These are phyloP conservation scores for Helleia helle DNA, from an alignment of 2,888 invertebrate species.

Conservation along the genomic window DNA sequence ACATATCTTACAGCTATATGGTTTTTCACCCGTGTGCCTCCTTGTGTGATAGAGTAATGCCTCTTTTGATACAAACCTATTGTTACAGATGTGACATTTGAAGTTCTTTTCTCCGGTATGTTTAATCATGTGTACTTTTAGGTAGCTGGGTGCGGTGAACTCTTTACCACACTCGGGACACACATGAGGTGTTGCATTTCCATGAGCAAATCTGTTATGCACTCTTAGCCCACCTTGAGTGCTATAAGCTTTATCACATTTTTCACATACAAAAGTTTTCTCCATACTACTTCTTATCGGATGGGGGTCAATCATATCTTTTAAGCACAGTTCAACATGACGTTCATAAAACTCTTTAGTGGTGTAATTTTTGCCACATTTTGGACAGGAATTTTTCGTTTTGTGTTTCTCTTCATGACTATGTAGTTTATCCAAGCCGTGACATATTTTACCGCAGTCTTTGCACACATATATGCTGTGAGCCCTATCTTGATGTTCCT, in stretches of 20 bases:
- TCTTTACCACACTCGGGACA: constrained; percentile 51
- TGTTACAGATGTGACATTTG: constrained; percentile 45
- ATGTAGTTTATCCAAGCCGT: constrained; percentile 39
- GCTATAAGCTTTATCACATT: constrained; percentile 54
- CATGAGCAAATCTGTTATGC: constrained; percentile 53
- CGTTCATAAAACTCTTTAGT: constrained; percentile 49
- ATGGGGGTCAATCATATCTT: constrained; percentile 46
- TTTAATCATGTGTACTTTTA: constrained; percentile 52
- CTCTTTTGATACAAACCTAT: constrained; percentile 56
- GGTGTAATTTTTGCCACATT: constrained; percentile 51
- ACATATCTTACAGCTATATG: constrained; percentile 51
- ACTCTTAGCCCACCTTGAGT: constrained; percentile 53
- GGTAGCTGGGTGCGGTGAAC: constrained; percentile 59
- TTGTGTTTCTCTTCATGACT: constrained; percentile 49
- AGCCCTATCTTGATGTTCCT: constrained; percentile 32
- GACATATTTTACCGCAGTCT: constrained; percentile 49
- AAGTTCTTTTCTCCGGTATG: constrained; percentile 61
- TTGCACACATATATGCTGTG: constrained; percentile 44
- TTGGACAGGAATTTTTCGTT: constrained; percentile 44
- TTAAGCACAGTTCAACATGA: constrained; percentile 50
- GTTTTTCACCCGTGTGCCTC: constrained; percentile 60
- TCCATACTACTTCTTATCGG: constrained; percentile 43
- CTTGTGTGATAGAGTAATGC: constrained; percentile 56
- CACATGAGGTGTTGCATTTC: constrained; percentile 48
- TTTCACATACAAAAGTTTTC: constrained; percentile 39